Evolutionary conservation across 2,888 invertebrate species (phyloP), one percentile per base, ranked within the genome.

Genomic region (Pilophorus perplexus): DNA sequence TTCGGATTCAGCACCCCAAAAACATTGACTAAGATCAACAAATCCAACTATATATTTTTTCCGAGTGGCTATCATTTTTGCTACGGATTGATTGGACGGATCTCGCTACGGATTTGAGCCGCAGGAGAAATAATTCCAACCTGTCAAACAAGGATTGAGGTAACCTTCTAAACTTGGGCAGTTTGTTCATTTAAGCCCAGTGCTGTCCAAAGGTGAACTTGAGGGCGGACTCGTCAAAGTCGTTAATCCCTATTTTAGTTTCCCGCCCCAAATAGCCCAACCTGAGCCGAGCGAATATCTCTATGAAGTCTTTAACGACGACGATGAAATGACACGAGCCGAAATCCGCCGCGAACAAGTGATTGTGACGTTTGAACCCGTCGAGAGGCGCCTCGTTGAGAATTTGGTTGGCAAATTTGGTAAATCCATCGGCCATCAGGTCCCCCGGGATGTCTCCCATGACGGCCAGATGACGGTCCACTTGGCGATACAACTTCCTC

Each of bases 171-270:
- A n/a, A n/a, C n/a, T n/a, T n/a, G n/a, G n/a, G n/a, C n/a, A n/a
- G n/a, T n/a, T n/a, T n/a, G n/a, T n/a, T 33, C 33, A 8, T 12
- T 14, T 25, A 59, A 1, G 59, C 42, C 59, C 59, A 59, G 14
- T 25, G 6, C 14, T 10, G 23, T 3, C 59, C 42, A n/a, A 27
- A 8, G 12, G 22, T 14, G 42, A 42, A 27, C 25, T 42, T 59
- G 10, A 59, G 42, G 16, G 42, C 25, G 22, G 25, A 59, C 5
- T 40, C 25, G 10, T 42, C 8, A n/a, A 59, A 59, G 33, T 59
- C 59, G 16, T 59, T 25, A 10, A 59, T 59, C 3, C 59, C 59
- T 8, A 42, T 42, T 16, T 59, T 59, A 14, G 33, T 42, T 27
- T 42, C 59, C 3, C 27, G 18, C 1, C 27, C 14, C 59, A 42